A percentile compares a stretch with the other conserved stretches of the same genome.
phyloP scores from a whole-genome alignment of 2,113 vertebrate species.

The Sminthopsis crassicaudata region DNA sequence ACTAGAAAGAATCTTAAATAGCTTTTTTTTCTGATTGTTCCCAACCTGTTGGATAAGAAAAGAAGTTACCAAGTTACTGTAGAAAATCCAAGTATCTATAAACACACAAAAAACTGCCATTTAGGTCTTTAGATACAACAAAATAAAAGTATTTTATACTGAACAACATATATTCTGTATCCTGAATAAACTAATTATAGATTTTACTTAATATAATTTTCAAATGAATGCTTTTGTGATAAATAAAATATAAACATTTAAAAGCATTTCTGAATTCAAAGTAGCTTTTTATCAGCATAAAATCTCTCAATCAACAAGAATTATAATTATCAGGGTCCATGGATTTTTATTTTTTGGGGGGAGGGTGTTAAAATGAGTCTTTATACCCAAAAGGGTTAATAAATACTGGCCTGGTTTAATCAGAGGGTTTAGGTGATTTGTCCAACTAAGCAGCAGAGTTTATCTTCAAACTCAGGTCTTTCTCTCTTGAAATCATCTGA shows the following conservation, averaged over 20 bases:
- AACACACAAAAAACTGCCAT: background rate
- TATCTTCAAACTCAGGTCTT: background rate
- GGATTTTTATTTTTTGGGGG: too few relatives aligned
- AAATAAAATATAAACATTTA: background rate
- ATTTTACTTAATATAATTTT: background rate
- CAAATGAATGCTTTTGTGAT: background rate
- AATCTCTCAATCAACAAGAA: background rate
- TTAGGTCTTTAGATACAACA: background rate
- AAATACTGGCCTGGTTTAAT: too few relatives aligned
- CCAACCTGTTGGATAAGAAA: background rate
- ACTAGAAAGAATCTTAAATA: background rate
- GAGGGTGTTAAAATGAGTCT: too few relatives aligned
- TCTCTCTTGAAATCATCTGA: background rate
- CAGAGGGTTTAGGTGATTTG: background rate
- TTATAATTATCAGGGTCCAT: background rate
- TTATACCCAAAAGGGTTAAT: too few relatives aligned
- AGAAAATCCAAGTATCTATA: background rate
- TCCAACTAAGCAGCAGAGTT: background rate
- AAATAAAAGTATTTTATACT: background rate
- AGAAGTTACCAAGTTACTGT: background rate
- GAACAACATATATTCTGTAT: background rate
- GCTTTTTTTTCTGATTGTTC: background rate
- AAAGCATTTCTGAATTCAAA: background rate
- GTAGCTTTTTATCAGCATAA: background rate
- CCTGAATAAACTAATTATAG: background rate